Conservation (phyloP, 1,140 invertebrate species). For the Polypedilum vanderplanki region DNA sequence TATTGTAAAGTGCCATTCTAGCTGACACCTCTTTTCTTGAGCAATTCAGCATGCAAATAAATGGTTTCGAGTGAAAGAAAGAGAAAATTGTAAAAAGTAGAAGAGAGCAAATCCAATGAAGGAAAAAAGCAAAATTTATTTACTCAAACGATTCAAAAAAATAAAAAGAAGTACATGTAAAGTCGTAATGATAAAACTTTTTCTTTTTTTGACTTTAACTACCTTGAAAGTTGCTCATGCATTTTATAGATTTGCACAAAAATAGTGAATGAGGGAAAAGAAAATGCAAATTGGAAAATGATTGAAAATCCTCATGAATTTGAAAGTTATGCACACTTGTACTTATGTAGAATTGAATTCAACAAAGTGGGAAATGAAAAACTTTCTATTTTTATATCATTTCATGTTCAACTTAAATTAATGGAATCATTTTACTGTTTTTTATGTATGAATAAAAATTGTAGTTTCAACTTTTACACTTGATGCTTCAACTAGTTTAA, state of each 20-base stretch:
- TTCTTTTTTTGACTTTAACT: neutral
- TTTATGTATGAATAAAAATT: neutral
- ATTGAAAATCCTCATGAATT: constrained; percentile 3
- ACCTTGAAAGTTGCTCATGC: constrained; percentile 5
- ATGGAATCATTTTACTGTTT: neutral
- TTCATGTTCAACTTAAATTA: neutral
- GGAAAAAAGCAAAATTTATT: no score
- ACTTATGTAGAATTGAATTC: neutral
- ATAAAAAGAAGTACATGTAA: no score
- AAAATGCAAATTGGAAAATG: constrained; percentile 13
- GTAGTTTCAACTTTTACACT: neutral
- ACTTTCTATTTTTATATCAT: neutral
- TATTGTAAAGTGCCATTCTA: constrained; percentile 5
- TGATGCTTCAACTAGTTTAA: constrained; percentile 1
- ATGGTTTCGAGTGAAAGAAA: neutral
- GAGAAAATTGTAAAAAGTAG: neutral
- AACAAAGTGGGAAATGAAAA: neutral
- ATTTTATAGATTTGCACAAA: neutral
- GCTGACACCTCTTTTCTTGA: neutral
- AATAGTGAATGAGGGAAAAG: neutral
- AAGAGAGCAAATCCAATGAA: no score
- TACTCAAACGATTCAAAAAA: no score
- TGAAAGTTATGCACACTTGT: neutral
- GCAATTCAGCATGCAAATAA: neutral
- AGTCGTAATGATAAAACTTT: neutral